A percentile compares a stretch with the other conserved stretches of the same genome.
These are phyloP conservation scores for Salpingus planirostris DNA, from an alignment of 2,888 invertebrate species.

Conservation along the genomic window DNA sequence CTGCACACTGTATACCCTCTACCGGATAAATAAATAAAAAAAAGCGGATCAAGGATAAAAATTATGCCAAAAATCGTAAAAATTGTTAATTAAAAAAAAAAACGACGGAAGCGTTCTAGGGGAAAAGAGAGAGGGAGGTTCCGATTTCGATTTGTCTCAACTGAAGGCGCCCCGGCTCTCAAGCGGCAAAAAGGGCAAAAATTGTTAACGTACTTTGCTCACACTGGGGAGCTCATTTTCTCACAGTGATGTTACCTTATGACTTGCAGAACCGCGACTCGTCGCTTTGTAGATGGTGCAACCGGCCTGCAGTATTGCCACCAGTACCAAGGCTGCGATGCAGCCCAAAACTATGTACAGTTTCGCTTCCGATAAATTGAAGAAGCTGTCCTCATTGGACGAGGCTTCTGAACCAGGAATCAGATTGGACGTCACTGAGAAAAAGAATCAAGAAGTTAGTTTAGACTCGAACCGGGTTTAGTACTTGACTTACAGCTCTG, in stretches of 20 bases:
- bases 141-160: not conserved
- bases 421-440: constrained; percentile 47
- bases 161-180: no score
- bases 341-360: constrained; percentile 77
- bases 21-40: constrained; percentile 16
- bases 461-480: constrained; percentile 1
- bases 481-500: constrained; percentile 64
- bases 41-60: not conserved
- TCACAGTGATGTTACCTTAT: constrained; percentile 58
- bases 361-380: constrained; percentile 61
- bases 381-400: constrained; percentile 45
- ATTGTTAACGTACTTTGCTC: constrained; percentile 34
- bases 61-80: no score
- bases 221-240: constrained; percentile 25
- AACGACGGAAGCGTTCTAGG: no score
- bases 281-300: constrained; percentile 71
- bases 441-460: constrained; percentile 12
- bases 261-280: constrained; percentile 48
- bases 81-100: no score
- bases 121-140: no score
- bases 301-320: constrained; percentile 73
- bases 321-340: constrained; percentile 66
- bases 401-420: constrained; percentile 41
- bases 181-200: constrained; percentile 19
- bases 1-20: constrained; percentile 41